Conservation (phyloP, 2,888 invertebrate genomes). For the Orgyia antiqua region DNA sequence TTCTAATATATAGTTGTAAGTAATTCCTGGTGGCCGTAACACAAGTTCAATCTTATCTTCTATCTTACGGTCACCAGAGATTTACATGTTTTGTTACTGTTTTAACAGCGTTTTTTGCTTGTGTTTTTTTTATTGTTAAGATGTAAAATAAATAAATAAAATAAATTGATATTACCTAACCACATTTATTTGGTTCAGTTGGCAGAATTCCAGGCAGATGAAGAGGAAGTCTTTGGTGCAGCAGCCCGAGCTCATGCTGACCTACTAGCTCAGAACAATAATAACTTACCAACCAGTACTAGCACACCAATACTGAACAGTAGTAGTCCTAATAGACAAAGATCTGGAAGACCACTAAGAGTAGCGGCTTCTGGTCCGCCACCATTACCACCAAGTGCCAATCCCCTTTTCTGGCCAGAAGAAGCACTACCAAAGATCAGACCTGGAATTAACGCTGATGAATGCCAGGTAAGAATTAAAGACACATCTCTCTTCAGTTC, state of each 20-base stretch:
- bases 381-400: conserved; percentile 44
- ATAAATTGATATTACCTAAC: no score
- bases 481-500: no score
- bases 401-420: conserved; percentile 56
- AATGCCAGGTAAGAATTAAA: conserved; percentile 49
- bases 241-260: conserved; percentile 26
- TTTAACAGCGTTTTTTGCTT: no score
- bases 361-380: conserved; percentile 55
- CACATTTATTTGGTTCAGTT: conserved; percentile 41
- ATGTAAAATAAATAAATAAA: no score
- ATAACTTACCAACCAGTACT: conserved; percentile 7
- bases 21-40: no score
- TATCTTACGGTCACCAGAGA: no score
- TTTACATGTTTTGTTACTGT: no score
- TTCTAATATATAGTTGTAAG: no score
- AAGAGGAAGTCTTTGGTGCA: conserved; percentile 54
- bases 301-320: background rate
- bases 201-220: conserved; percentile 69
- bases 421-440: conserved; percentile 46
- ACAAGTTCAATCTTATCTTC: no score
- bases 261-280: conserved; percentile 8
- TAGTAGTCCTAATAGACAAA: conserved; percentile 10
- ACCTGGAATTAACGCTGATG: conserved; percentile 51
- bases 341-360: conserved; percentile 27
- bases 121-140: no score